Evolutionary conservation across 1,140 invertebrate species (phyloP), one percentile per base, ranked within the genome.

Genomic region (Cydia amplana): DNA sequence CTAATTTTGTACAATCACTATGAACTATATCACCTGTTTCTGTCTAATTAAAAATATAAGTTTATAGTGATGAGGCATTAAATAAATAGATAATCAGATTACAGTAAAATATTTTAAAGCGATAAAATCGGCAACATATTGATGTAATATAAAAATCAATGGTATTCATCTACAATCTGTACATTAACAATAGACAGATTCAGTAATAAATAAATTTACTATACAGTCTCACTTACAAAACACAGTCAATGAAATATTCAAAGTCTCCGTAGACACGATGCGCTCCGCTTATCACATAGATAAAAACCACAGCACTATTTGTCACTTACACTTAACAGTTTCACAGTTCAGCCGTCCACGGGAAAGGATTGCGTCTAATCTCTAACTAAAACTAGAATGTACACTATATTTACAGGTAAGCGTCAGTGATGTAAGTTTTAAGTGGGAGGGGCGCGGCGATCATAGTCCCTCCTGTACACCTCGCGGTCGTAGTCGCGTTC

Each of bases 141-240:
- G 81, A 84, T 90, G 86, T 80, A 86, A 86, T 88, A 88, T 85
- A 89, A 90, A 87, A 89, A 88, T 87, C 84, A 87, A 84, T 87
- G 85, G 86, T 89, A 88, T 85, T 84, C 79, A 79, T 87, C 83
- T 88, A 89, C 84, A 89, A 83, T 87, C 87, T 91, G 87, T 91
- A 93, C 89, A 92, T 78, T 81, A 88, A 91, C 87, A 90, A 88
- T 88, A 83, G 83, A 85, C 87, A 89, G 85, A 87, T 84, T 87
- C 79, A 81, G 87, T 81, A 92, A 93, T 93, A 93, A 93, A 93
- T 91, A 89, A 91, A 90, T 91, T 92, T 85, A 87, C 89, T 91
- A 90, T 91, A 93, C 91, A 93, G 87, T 90, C 87, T 90, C 84
- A 91, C 87, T 87, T 89, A 90, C 75, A 87, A 85, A 87, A 86